A percentile compares a stretch with the other conserved stretches of the same genome.
These are phyloP conservation scores for Momotus momota DNA, from an alignment of 2,797 vertebrate species.

Conservation along the genomic window DNA sequence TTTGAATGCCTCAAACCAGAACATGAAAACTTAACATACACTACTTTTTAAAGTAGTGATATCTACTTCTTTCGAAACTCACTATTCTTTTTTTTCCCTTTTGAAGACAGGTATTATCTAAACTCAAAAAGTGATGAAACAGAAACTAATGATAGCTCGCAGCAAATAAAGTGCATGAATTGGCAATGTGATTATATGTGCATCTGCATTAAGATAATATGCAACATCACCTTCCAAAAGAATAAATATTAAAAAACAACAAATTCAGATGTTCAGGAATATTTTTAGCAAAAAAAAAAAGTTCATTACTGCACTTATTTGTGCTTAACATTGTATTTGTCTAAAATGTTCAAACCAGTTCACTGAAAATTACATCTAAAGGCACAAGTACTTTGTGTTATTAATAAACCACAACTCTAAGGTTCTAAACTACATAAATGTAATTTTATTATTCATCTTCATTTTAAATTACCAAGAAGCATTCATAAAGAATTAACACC, in stretches of 20 bases:
- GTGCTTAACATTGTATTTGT: neutral
- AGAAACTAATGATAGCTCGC: neutral
- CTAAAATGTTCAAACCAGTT: neutral
- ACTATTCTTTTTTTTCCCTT: neutral
- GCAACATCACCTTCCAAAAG: neutral
- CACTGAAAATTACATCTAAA: neutral
- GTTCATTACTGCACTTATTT: neutral
- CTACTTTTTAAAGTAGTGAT: neutral
- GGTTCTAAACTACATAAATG: neutral
- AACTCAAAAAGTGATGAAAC: neutral
- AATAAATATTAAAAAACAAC: neutral
- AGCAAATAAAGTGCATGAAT: neutral
- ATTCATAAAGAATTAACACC: neutral
- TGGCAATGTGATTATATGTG: neutral
- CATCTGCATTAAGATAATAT: neutral
- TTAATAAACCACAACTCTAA: neutral
- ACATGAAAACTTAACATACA: fast-evolving
- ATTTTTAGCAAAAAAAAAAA: neutral
- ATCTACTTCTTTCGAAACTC: neutral
- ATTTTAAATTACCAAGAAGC: neutral
- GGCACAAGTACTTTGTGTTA: neutral
- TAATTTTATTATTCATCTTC: neutral
- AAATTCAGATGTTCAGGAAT: neutral
- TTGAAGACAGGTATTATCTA: neutral
- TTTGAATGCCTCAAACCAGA: neutral